Conservation (phyloP, 2,113 vertebrate genomes). For the Hyla sarda region DNA sequence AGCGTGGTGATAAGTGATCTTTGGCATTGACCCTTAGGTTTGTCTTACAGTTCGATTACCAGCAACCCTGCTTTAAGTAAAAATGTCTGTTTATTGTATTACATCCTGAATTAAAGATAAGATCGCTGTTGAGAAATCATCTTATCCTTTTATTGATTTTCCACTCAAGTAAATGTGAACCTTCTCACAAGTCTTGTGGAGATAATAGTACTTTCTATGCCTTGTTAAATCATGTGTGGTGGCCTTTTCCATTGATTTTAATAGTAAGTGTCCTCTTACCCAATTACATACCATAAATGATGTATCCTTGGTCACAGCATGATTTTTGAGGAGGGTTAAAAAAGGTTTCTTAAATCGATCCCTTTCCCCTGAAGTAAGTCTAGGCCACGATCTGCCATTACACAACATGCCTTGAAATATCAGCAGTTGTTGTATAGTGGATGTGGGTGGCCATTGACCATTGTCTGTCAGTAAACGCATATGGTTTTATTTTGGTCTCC, state of each 20-base stretch:
- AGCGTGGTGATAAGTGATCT: too few species aligned
- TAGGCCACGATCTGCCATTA: slow-evolving; percentile 11
- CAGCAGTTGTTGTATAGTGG: slow-evolving; percentile 17
- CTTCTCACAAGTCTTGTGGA: slow-evolving; percentile 14
- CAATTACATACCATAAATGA: slow-evolving; percentile 29
- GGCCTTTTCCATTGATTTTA: slow-evolving; percentile 41
- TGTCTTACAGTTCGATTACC: too few species aligned
- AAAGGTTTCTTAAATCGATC: slow-evolving; percentile 21
- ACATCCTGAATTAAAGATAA: neutral
- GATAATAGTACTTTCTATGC: slow-evolving; percentile 23
- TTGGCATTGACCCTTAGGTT: too few species aligned
- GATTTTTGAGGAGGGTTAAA: slow-evolving; percentile 18
- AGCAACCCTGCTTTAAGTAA: too few species aligned
- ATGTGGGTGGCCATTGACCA: slow-evolving; percentile 22
- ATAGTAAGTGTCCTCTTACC: slow-evolving; percentile 29
- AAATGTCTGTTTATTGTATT: neutral
- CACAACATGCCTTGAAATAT: slow-evolving; percentile 30
- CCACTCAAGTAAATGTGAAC: slow-evolving; percentile 27
- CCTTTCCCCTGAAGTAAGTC: slow-evolving; percentile 26
- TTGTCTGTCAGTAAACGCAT: neutral
- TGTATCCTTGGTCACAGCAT: slow-evolving; percentile 27
- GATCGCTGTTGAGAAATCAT: neutral
- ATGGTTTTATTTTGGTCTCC: neutral
- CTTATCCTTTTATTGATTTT: slow-evolving; percentile 11
- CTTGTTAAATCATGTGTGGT: slow-evolving; percentile 30